Evolutionary conservation across 2,888 invertebrate species (phyloP), one percentile per base, ranked within the genome.

Genomic region (Cryptosula pallasiana): DNA sequence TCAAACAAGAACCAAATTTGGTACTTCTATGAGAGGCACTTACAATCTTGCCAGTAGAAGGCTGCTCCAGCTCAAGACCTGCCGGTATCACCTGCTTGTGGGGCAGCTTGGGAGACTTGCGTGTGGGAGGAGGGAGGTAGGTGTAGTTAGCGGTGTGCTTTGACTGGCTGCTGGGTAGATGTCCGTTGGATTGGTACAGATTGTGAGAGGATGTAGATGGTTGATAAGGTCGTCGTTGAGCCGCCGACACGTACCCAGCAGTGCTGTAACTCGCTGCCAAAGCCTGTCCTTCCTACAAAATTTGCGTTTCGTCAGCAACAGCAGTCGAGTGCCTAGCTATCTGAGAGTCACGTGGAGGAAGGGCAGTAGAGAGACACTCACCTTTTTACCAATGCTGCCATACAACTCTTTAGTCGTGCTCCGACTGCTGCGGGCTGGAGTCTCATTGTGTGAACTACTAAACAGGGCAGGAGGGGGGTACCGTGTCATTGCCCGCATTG

Each of bases 41-140:
- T 32, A 63, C 63, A 63, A 63, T 63, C 16, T 27, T 63, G 16
- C 27, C 32, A 32, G 13, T 63, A 16, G 5, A 29, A 16, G 29
- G 63, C 32, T 20, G 63, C 2, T 63, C 63, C 13, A 63, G 5
- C 34, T 63, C 63, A 13, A 63, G 34, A 32, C 63, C 63, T 13
- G 63, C n/a, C 5, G 63, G 34, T 27, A 63, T 34, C 13, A 63
- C n/a, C 13, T 63, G 63, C 32, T 63, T 63, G 32, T 63, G 63
- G 5, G 63, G 63, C 32, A 63, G 63, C 32, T 63, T 63, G 32
- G 63, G 63, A 32, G 63, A 63, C 34, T 63, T 63, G 5, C 63
- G 25, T 5, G 63, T 63, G 3, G 63, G 63, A 3, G 63, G 63
- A 63, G 63, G 63, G 16, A 63, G 32, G n/a, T 63, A 63, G 32